These are phyloP conservation scores for Acronicta alni DNA, from an alignment of 2,888 invertebrate genomes.

Conservation along the genomic window DNA sequence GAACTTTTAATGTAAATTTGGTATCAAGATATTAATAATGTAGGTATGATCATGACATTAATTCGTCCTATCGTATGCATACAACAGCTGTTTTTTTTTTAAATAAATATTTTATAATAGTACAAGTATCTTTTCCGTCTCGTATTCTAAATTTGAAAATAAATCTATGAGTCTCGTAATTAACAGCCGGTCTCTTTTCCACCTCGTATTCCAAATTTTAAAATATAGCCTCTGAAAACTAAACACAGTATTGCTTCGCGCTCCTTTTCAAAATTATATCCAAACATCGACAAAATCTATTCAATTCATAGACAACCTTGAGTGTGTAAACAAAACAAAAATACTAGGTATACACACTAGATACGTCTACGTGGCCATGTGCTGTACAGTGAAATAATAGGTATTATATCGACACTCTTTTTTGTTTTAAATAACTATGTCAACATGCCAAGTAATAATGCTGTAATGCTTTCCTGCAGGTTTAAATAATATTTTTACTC, in stretches of 20 bases:
- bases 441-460: conserved; percentile 16
- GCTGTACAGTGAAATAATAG: conserved; percentile 11
- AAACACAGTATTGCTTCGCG: not conserved
- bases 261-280: conserved; percentile 16
- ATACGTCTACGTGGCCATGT: conserved; percentile 1
- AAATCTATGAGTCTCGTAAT: not conserved
- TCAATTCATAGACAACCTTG: conserved; percentile 47
- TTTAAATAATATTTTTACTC: conserved; percentile 35
- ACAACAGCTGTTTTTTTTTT: conserved; percentile 3
- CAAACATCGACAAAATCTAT: conserved; percentile 19
- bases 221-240: not conserved
- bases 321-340: conserved; percentile 54
- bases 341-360: conserved; percentile 24
- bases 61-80: not conserved
- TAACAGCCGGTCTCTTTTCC: conserved; percentile 11
- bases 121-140: conserved; percentile 13
- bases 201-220: not conserved
- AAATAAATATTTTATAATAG: too few relatives aligned
- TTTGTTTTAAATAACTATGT: conserved; percentile 16
- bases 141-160: not conserved
- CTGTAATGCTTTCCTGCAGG: conserved; percentile 28
- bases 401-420: conserved; percentile 12
- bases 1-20: not conserved
- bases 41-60: conserved; percentile 16
- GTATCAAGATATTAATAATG: not conserved